These are phyloP conservation scores for Lordiphosa fenestrarum DNA, from an alignment of 2,888 invertebrate genomes.

Conservation along the genomic window DNA sequence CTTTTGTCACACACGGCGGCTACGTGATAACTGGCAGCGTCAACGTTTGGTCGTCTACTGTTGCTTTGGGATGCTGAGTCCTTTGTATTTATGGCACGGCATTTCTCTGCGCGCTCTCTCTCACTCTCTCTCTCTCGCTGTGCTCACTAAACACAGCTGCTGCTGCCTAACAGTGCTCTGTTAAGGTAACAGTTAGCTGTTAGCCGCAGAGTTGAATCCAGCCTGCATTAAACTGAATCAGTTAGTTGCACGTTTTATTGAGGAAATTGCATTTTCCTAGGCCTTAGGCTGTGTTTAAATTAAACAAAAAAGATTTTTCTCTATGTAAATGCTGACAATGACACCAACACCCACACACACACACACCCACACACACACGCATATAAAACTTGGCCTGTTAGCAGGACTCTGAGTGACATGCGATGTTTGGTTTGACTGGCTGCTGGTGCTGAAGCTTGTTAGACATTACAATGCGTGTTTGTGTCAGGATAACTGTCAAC, in stretches of 20 bases:
- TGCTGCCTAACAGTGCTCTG: conserved; percentile 15
- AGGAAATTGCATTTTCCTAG: conserved; percentile 47
- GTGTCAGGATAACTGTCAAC: conserved; percentile 74
- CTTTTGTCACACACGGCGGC: conserved; percentile 43
- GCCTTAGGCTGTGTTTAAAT: conserved; percentile 14
- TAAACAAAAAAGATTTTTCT: conserved; percentile 5
- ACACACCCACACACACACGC: conserved; percentile 5
- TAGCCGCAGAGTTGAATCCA: not conserved
- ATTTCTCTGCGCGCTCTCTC: conserved; percentile 26
- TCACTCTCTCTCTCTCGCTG: conserved; percentile 13
- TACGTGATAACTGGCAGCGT: conserved; percentile 42
- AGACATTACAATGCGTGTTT: conserved; percentile 74
- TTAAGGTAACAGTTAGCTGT: conserved; percentile 31
- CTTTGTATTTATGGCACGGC: conserved; percentile 53
- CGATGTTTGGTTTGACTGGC: conserved; percentile 36
- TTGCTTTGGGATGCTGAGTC: conserved; percentile 53
- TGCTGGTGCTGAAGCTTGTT: conserved; percentile 59
- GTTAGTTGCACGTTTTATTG: conserved; percentile 41
- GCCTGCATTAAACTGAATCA: conserved; percentile 53
- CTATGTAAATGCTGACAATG: conserved; percentile 42
- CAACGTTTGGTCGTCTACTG: conserved; percentile 57
- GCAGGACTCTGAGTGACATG: conserved; percentile 55
- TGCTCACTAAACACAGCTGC: conserved; percentile 38
- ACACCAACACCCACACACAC: conserved; percentile 10
- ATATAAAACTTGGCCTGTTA: conserved; percentile 21